Base-by-base conservation (phyloP, 2,113 vertebrate genomes). In the Osmerus mordax region DNA sequence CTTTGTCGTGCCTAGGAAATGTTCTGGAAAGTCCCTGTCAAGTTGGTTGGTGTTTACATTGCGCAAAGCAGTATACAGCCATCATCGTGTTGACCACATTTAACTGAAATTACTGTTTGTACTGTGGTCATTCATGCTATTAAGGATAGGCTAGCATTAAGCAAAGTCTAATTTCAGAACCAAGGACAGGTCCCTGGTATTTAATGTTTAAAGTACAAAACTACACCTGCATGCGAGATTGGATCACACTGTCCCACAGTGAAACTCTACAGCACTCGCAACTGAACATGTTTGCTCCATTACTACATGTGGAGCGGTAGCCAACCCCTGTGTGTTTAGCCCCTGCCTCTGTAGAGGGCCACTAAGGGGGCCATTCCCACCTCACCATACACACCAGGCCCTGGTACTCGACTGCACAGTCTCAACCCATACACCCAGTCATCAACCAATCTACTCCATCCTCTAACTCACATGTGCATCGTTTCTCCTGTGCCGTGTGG, bases 101-200 rank as follows among this genome's bases (percentile, higher is more conserved):
- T 64, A n/a, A 47, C 9, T 11, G 9, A 11, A 47, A 47, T 36
- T 0, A 4, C 32, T 7, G 32, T 36, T 36, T 36, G 32, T 36
- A 36, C 54, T 55, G 54, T 14, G 54, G 54, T 9, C 41, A 47
- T 47, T 47, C 7, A 7, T 47, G 41, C 41, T 47, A 9, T 47
- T 47, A 47, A 47, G 9, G 1, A 47, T 12, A 47, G 41, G 41
- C 7, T 47, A 47, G 9, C 8, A 47, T 62, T 62, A 21, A 65
- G 53, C 19, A 23, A 54, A 29, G 53, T 36, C 52, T 69, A 63
- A 76, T 83, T 88, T 88, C 85, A 91, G 86, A 84, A 85, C 87
- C 87, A 89, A 87, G 84, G 86, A 87, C 88, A 88, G 88, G 81
- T 86, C 86, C 67, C 19, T 36, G n/a, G 41, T 58, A 47, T 64